A percentile compares a stretch with the other conserved stretches of the same genome.
Evolutionary conservation across 1,140 invertebrate species (phyloP).

Genomic region (Formica selysi): DNA sequence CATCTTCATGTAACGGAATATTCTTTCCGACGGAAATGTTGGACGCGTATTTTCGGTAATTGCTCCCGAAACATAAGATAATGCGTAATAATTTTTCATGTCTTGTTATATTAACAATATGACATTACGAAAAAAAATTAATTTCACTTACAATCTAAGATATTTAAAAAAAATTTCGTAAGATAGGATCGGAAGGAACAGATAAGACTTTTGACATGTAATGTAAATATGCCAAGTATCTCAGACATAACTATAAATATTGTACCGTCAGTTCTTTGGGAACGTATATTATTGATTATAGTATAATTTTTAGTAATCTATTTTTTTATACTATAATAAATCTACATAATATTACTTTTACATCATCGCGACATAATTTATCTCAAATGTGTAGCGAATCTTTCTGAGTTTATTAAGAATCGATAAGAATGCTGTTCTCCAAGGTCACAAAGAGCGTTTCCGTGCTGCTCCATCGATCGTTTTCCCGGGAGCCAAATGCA

Average conservation of each 20-base stretch:
- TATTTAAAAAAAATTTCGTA: neutral
- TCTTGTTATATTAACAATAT: neutral
- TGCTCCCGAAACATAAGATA: neutral
- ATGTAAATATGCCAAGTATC: neutral
- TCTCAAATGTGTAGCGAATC: neutral
- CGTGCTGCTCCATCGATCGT: slow-evolving; percentile 47
- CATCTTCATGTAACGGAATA: slow-evolving; percentile 53
- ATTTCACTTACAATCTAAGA: neutral
- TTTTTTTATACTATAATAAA: too few species aligned
- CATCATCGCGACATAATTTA: neutral
- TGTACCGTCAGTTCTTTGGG: neutral
- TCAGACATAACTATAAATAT: neutral
- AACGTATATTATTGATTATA: neutral
- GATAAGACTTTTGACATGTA: neutral
- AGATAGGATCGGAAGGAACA: neutral
- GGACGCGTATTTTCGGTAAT: slow-evolving; percentile 14
- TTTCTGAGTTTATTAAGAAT: neutral
- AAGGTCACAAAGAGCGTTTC: slow-evolving; percentile 34
- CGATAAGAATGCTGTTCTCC: neutral
- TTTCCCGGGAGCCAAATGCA: slow-evolving; percentile 57
- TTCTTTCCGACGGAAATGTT: slow-evolving; percentile 52
- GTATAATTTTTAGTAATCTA: too few species aligned
- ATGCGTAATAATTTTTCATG: neutral
- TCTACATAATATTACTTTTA: too few species aligned
- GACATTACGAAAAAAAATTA: neutral